Evolutionary conservation across 2,113 vertebrate species (phyloP).

Genomic region (Struthidea cinerea): DNA sequence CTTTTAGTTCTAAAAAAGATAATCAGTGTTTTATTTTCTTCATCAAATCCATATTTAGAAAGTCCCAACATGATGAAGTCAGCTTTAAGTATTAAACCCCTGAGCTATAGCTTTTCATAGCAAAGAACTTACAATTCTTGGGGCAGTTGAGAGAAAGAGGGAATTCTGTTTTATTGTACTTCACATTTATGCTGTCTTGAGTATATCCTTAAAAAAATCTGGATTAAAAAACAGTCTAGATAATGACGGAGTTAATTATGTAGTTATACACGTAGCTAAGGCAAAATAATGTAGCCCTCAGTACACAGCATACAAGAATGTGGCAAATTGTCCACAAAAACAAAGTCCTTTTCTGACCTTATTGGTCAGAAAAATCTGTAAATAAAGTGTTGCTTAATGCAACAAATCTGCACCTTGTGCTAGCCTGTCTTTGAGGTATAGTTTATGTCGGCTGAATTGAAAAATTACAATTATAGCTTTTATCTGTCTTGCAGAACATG

Average conservation of each 20-base stretch:
- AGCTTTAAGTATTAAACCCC: background rate
- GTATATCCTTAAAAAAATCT: background rate
- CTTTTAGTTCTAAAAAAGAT: background rate
- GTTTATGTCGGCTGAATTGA: background rate
- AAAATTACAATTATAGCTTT: background rate
- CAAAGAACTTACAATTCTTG: background rate
- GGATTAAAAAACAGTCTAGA: background rate
- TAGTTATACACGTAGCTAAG: background rate
- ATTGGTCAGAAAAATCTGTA: background rate
- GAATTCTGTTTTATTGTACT: background rate
- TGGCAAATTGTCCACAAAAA: background rate
- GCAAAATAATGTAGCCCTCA: background rate
- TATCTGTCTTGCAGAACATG: background rate
- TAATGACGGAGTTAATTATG: background rate
- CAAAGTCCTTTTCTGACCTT: background rate
- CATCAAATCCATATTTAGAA: background rate
- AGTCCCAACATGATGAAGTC: accelerated
- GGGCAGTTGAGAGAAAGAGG: background rate
- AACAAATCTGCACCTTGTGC: background rate
- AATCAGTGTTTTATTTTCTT: background rate
- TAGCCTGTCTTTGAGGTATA: background rate
- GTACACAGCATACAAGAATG: background rate
- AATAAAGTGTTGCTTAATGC: background rate
- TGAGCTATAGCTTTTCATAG: background rate
- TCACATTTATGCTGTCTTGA: background rate